Base-by-base conservation (phyloP, 2,888 invertebrate species). In the Teleiodes luculella region DNA sequence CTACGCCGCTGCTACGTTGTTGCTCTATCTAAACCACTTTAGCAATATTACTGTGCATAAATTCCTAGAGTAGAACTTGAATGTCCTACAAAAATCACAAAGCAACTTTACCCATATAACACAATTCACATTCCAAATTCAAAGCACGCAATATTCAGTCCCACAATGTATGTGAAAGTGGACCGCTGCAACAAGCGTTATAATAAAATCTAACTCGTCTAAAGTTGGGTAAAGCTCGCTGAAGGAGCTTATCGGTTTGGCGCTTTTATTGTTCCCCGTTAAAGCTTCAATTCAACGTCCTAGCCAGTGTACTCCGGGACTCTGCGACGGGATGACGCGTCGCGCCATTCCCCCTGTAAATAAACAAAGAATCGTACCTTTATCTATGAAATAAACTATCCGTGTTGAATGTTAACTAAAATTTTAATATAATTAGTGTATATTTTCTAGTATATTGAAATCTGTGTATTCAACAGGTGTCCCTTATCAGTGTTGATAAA, bases 351-450 rank as follows among this genome's bases (percentile, higher is more conserved):
- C 8, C 1, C 46, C 16, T 46, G 46, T 46, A 46, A 31, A 46
- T 46, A 46, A 46, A 46, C 46, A 46, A 31, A 31, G n/a, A 46
- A 46, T 20, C 46, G 28, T 28, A 46, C 14, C 5, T 46, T 28
- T 31, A 14, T 46, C 20, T 43, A 43, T 11, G 6, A 28, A 28
- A 31, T 31, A 31, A 30, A n/a, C 7, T 46, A 46, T 46, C 16
- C 7, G 16, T 46, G 46, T 46, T 41, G 37, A 41, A 41, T 41
- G 11, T 41, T 7, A 30, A 46, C 5, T 30, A 14, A 18, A 31
- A 46, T 31, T 16, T 31, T 31, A 46, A 11, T 11, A 16, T 16
- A 30, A 4, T 11, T 14, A 45, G n/a, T 24, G 10, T 7, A 16
- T 8, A 35, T 35, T 46, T 31, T 4, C 14, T 31, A 10, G 13